phyloP scores from a whole-genome alignment of 1,140 invertebrate genomes.

The Aphaenogaster rudis region DNA sequence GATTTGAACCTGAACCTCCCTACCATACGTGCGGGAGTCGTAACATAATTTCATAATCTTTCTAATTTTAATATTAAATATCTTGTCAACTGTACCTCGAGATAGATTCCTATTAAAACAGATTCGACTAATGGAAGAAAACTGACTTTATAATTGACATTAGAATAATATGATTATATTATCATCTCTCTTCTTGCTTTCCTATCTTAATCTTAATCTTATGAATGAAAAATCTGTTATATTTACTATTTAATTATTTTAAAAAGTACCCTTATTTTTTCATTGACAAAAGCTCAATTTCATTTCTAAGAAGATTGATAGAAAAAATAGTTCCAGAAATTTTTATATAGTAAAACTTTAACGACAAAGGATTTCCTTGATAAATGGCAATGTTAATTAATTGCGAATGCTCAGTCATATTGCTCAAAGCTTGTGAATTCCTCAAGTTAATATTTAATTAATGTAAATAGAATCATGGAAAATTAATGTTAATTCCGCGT shows the following conservation, averaged over 20 bases:
- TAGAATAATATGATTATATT: neutral
- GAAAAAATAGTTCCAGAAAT: neutral
- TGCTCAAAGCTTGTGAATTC: neutral
- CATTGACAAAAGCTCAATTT: neutral
- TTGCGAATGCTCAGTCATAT: neutral
- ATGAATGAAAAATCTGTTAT: neutral
- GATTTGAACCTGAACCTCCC: too few relatives aligned
- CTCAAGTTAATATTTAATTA: conserved; percentile 25
- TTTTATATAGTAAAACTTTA: neutral
- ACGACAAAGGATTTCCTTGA: neutral
- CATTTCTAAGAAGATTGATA: neutral
- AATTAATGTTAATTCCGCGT: conserved; percentile 23
- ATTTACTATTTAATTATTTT: neutral
- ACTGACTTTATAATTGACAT: neutral
- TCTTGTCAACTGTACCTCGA: neutral
- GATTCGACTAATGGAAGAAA: neutral
- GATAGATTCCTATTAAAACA: neutral
- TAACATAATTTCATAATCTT: neutral
- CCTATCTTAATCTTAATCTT: neutral
- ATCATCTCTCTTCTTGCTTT: neutral
- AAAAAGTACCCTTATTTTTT: neutral
- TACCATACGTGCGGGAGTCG: too few relatives aligned
- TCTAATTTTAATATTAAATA: neutral
- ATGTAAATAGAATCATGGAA: conserved; percentile 24
- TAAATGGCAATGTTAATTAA: conserved; percentile 8